Base-by-base conservation (phyloP, 2,888 invertebrate genomes). In the Euspilapteryx auroguttella region DNA sequence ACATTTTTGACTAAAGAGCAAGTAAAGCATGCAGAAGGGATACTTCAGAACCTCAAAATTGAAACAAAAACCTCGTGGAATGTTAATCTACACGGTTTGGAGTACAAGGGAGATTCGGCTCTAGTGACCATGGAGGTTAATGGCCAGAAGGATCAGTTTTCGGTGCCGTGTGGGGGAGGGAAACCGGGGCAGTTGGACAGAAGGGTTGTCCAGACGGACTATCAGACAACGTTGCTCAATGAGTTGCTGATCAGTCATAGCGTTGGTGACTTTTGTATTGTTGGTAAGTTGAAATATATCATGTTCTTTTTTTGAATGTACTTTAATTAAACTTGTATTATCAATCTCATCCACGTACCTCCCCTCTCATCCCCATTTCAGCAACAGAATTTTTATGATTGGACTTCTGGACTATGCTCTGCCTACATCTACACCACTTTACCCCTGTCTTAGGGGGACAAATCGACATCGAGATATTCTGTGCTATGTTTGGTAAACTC, bases 201-300 rank as follows among this genome's bases (percentile, higher is more conserved):
- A 25, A 54, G 55, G 3, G 49, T 58, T 7, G 76, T 95, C 3
- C 80, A 85, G 42, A 90, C 92, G 0, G 75, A 79, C 10, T 89
- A 90, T 48, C 95, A 95, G 55, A 87, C 88, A 37, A 76, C 80
- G 31, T 57, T 94, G 24, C 55, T 97, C 27, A 80, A 86, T 25
- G 85, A 89, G 37, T 76, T 96, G 68, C 49, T 92, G 21, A 79
- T 90, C 52, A 88, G 89, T 32, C 88, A 90, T 52, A 75, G 83
- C 33, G 83, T 85, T 2, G 82, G 85, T 2, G 96, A 97, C 65
- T 85, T 94, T 42, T 95, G 95, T 58, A 59, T 97, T 15, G 79
- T 97, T 41, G 86, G 80, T 75, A 41, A 55, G 65, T 52, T 31
- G n/a, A 4, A 25, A 21, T 17, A n/a, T 10, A 3, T 9, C 12